Conservation (phyloP, 2,113 vertebrate species). For the Rafetus swinhoei region DNA sequence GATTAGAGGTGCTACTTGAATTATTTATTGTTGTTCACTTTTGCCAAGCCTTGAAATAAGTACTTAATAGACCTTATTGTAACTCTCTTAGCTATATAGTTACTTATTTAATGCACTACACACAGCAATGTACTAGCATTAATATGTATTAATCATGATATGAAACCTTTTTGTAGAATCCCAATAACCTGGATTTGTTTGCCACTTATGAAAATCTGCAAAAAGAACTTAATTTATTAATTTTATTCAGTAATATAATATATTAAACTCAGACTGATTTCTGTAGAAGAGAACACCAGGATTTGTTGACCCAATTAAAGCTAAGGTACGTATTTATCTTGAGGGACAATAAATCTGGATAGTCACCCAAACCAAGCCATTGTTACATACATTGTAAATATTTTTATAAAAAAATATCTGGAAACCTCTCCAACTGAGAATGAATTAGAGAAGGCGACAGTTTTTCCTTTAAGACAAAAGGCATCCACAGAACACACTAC, state of each 20-base stretch:
- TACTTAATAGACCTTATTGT: conserved; percentile 69
- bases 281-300: conserved; percentile 31
- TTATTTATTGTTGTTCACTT: conserved; percentile 72
- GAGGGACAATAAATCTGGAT: neutral
- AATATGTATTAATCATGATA: neutral
- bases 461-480: neutral
- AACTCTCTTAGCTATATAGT: conserved; percentile 63
- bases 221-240: neutral
- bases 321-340: conserved; percentile 38
- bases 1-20: conserved; percentile 72
- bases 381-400: neutral
- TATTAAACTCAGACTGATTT: conserved; percentile 39
- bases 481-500: neutral
- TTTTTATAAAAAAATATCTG: conserved; percentile 9
- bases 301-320: conserved; percentile 61
- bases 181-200: neutral
- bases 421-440: neutral
- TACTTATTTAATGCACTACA: conserved; percentile 64
- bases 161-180: conserved; percentile 20
- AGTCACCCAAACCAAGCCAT: conserved; percentile 11
- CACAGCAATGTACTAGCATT: conserved; percentile 58
- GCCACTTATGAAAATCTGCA: neutral
- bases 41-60: conserved; percentile 71
- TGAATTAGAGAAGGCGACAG: neutral
- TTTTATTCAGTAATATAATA: conserved; percentile 37